Percentiles rank a stretch among this genome's conserved stretches.
phyloP scores from a whole-genome alignment of 2,797 vertebrate genomes.

The Eurystomus glaucurus region DNA sequence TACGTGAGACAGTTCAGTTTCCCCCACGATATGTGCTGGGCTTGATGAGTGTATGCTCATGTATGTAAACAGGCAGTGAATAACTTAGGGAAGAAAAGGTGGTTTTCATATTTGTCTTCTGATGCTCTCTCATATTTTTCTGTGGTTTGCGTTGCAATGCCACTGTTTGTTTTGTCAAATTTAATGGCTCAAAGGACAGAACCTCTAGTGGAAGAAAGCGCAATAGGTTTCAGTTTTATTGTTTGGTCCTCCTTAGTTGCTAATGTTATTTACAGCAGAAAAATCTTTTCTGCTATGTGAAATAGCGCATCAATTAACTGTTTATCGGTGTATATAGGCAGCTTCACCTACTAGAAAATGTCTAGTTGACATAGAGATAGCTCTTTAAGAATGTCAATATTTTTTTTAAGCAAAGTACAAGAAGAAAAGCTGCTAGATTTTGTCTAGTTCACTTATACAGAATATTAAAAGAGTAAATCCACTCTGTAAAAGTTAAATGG shows the following conservation, averaged over 20 bases:
- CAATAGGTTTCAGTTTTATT: neutral
- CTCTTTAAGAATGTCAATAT: neutral
- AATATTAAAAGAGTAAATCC: neutral
- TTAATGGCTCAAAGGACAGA: neutral
- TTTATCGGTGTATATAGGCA: neutral
- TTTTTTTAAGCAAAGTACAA: neutral
- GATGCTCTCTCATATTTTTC: neutral
- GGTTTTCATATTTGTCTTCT: too few species aligned
- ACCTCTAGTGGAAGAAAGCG: neutral
- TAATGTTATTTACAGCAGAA: neutral
- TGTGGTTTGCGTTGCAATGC: neutral
- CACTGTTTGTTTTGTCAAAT: neutral
- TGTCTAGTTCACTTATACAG: neutral
- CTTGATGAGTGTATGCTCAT: too few species aligned
- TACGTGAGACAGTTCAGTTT: accelerated
- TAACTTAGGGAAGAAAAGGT: too few species aligned
- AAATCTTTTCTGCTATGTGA: neutral
- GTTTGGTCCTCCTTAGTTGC: neutral
- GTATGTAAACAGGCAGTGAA: too few species aligned
- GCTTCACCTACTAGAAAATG: neutral
- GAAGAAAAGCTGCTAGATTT: neutral
- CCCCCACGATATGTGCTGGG: neutral
- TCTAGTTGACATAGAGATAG: neutral
- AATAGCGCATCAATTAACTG: neutral
- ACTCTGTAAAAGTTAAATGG: neutral